Evolutionary conservation across 2,888 invertebrate species (phyloP), one percentile per base, ranked within the genome.

Genomic region (Choristoneura rosaceana): DNA sequence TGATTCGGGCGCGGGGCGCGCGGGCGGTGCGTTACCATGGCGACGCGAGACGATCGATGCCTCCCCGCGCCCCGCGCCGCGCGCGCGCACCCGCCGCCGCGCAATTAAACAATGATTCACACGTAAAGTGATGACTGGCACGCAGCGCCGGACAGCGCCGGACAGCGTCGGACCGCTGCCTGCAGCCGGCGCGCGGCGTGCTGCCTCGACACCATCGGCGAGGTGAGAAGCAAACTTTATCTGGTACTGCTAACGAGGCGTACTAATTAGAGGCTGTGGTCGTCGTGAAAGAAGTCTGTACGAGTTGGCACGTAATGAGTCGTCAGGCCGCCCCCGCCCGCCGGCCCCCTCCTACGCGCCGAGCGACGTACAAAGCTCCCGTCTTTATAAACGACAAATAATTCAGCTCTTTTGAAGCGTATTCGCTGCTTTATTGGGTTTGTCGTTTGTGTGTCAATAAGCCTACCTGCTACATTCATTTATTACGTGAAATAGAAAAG

Each of bases 21-120:
- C 76, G 81, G 80, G 85, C 73, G 81, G 82, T 70, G 80, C 85
- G 91, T 92, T 83, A 86, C 83, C 87, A 90, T 90, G 86, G 87
- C 84, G 82, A 91, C 91, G 84, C 82, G 90, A 90, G 93, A 91
- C 92, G 92, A 93, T 93, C 93, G 93, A 93, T 93, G 88, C 84
- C 78, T 78, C 78, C 79, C 82, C 76, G 77, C 78, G 75, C 70
- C 69, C 73, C 74, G 69, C 74, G 82, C 75, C 78, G 67, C 74
- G 74, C 73, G 70, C 75, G 74, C 80, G 76, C 83, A 79, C 71
- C 86, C 80, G 83, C 78, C 80, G 76, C 84, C 84, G 86, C 88
- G 87, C 91, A 90, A 92, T 92, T 92, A 93, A 92, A 91, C 92
- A 91, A 93, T 91, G 90, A 91, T 93, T 93, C 90, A 89, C 90